Evolutionary conservation across 2,113 vertebrate species (phyloP).

Genomic region (Tichodroma muraria): DNA sequence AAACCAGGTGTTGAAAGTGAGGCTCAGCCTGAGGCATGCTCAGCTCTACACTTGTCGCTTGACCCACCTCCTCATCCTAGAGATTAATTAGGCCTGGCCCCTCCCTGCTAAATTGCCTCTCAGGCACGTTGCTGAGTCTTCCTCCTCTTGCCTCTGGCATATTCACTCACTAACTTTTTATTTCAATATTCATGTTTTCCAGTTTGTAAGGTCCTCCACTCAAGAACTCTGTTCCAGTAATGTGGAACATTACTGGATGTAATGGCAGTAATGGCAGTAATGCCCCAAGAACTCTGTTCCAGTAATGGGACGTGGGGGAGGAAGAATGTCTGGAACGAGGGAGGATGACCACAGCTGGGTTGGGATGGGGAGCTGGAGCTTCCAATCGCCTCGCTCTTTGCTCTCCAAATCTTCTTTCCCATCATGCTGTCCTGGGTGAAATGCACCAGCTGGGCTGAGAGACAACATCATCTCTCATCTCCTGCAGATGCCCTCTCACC

Average conservation of each 20-base stretch:
- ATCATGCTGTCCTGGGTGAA: not conserved
- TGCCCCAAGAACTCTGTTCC: not conserved
- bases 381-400: not conserved
- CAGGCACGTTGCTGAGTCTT: constrained; percentile 29
- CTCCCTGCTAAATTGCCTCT: constrained; percentile 51
- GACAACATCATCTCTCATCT: not conserved
- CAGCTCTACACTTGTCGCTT: not conserved
- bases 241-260: too few species aligned
- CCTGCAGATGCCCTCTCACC: not conserved
- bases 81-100: constrained; percentile 39
- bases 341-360: not conserved
- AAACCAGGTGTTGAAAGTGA: constrained; percentile 40
- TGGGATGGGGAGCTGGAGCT: not conserved
- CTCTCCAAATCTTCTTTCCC: not conserved
- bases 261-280: too few species aligned
- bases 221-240: not conserved
- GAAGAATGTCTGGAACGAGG: not conserved
- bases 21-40: constrained; percentile 31
- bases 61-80: constrained; percentile 40
- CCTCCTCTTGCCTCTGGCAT: not conserved
- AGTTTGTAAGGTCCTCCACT: not conserved
- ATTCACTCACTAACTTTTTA: constrained; percentile 56
- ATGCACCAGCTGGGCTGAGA: not conserved
- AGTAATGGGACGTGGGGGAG: not conserved
- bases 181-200: constrained; percentile 36